Percentiles rank a stretch among this genome's conserved stretches.
phyloP scores from a whole-genome alignment of 2,113 vertebrate genomes.

The Microtus montanus region DNA sequence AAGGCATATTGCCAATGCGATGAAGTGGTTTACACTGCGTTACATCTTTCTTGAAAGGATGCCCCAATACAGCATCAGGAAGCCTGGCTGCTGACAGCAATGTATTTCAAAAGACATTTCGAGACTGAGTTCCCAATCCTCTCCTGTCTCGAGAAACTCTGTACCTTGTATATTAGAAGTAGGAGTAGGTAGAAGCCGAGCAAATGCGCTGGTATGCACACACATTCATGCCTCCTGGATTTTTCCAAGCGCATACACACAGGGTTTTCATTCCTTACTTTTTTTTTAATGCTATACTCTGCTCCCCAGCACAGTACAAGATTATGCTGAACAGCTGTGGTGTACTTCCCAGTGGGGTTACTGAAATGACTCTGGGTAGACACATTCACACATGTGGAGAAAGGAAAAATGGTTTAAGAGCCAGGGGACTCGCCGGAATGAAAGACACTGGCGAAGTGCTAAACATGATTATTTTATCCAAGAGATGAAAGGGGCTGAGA shows the following conservation, averaged over 20 bases:
- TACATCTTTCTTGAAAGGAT: not conserved
- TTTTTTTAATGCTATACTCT: not conserved
- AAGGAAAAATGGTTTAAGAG: constrained; percentile 78
- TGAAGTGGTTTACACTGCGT: not conserved
- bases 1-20: not conserved
- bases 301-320: not conserved
- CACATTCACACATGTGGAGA: constrained; percentile 72
- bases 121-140: constrained; percentile 45
- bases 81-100: constrained; percentile 49
- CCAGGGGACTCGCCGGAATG: constrained; percentile 68
- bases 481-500: constrained; percentile 65
- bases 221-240: constrained; percentile 46
- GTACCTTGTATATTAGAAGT: constrained; percentile 32
- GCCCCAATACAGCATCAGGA: not conserved
- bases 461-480: constrained; percentile 77
- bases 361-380: constrained; percentile 74
- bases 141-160: constrained; percentile 16
- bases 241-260: constrained; percentile 45
- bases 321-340: constrained; percentile 75
- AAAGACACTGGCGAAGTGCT: constrained; percentile 70
- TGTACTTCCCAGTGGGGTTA: constrained; percentile 61
- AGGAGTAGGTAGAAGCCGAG: not conserved
- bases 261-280: not conserved
- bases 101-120: constrained; percentile 61
- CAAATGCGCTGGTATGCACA: not conserved